Conservation (phyloP, 2,113 vertebrate genomes). For the Myanophis thanlyinensis region DNA sequence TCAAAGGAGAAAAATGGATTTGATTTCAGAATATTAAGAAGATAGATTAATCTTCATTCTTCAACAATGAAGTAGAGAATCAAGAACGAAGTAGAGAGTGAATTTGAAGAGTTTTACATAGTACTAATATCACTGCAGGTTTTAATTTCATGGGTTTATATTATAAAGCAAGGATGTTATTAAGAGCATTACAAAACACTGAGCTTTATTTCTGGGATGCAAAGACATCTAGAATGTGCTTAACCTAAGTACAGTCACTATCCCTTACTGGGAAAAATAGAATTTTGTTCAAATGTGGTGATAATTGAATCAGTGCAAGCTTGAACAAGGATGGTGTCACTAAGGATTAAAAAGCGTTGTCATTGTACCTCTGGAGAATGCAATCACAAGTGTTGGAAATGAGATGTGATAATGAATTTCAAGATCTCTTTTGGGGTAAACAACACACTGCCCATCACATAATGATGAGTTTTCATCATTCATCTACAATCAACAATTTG, state of each 20-base stretch:
- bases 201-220: conserved; percentile 8
- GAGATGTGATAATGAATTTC: conserved; percentile 16
- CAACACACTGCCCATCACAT: neutral
- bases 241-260: neutral
- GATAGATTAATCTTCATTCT: neutral
- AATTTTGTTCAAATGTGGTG: neutral
- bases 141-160: conserved; percentile 10
- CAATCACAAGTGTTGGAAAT: neutral
- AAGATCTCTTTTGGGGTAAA: conserved; percentile 2
- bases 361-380: conserved; percentile 10
- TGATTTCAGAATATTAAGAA: conserved; percentile 20
- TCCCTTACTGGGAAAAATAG: neutral
- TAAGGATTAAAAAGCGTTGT: neutral
- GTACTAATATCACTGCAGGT: neutral
- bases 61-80: neutral
- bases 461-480: neutral
- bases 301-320: conserved; percentile 12
- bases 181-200: conserved; percentile 13
- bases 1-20: conserved; percentile 12
- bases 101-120: neutral
- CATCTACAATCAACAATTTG: neutral
- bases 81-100: neutral
- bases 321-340: neutral
- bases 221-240: neutral
- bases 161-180: conserved; percentile 8